phyloP scores from a whole-genome alignment of 2,888 invertebrate species.

The Dugesia japonica region DNA sequence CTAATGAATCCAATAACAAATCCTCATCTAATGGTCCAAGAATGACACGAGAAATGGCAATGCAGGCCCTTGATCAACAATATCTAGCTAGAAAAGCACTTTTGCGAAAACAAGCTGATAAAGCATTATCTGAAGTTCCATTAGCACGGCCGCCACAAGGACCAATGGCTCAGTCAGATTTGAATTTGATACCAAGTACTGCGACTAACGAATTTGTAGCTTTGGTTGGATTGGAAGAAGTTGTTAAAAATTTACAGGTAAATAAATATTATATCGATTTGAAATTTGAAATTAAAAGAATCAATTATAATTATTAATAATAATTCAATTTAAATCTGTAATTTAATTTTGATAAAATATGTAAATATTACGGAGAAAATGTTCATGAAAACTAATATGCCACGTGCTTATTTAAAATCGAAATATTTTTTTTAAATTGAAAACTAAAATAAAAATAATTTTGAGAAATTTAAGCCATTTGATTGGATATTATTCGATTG shows the following conservation, averaged over 20 bases:
- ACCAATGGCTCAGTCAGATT: constrained; percentile 62
- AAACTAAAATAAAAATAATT: no score
- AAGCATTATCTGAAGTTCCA: constrained; percentile 60
- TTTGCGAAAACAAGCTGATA: constrained; percentile 73
- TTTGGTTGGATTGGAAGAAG: constrained; percentile 81
- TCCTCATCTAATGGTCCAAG: neutral
- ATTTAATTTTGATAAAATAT: no score
- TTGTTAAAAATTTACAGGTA: constrained; percentile 56
- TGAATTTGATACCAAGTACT: constrained; percentile 97
- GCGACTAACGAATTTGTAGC: constrained; percentile 93
- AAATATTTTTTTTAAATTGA: no score
- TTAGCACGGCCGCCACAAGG: constrained; percentile 77
- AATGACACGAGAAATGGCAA: constrained; percentile 28
- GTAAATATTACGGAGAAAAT: no score
- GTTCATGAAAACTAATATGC: no score
- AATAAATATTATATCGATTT: no score
- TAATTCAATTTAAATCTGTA: no score
- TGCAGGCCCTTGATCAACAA: constrained; percentile 51
- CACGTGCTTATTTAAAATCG: no score
- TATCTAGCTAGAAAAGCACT: constrained; percentile 93
- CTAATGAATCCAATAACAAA: neutral
- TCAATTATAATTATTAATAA: no score
- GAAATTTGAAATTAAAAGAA: no score
- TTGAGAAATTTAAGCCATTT: no score
- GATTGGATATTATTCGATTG: no score